Percentiles rank a stretch among this genome's conserved stretches.
Conservation (phyloP, 1,140 invertebrate species). For the Trachymyrmex cornetzi region DNA sequence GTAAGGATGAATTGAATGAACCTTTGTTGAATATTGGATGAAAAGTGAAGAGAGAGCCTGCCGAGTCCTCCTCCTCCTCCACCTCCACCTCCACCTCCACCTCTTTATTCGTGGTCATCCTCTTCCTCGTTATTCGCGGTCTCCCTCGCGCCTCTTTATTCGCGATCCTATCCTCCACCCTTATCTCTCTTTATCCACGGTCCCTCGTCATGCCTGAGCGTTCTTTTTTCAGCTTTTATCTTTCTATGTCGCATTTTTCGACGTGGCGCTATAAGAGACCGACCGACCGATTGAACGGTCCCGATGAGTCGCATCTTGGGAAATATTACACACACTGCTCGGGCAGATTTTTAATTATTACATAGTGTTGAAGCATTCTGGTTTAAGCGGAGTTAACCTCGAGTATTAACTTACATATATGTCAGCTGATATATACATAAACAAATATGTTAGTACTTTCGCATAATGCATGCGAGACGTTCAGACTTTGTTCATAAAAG, state of each 20-base stretch:
- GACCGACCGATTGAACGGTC: background rate
- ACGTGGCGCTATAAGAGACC: constrained; percentile 28
- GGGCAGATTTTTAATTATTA: constrained; percentile 64
- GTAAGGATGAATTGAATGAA: constrained; percentile 83
- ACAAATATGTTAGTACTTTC: background rate
- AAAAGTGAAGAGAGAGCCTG: constrained; percentile 80
- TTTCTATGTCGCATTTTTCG: constrained; percentile 23
- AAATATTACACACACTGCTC: constrained; percentile 58
- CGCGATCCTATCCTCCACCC: constrained; percentile 36
- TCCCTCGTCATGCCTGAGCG: constrained; percentile 43
- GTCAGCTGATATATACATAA: background rate
- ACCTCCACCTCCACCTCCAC: constrained; percentile 29
- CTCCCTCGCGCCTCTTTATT: constrained; percentile 47
- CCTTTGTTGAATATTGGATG: constrained; percentile 84
- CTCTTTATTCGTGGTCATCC: constrained; percentile 57
- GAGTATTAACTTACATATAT: constrained; percentile 13
- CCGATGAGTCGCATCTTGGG: background rate
- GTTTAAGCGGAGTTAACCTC: constrained; percentile 2
- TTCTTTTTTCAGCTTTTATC: constrained; percentile 53
- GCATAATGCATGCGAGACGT: background rate
- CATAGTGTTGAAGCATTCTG: constrained; percentile 7
- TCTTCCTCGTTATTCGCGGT: constrained; percentile 47
- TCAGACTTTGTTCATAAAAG: background rate
- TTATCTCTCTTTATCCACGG: constrained; percentile 56
- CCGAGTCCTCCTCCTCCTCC: constrained; percentile 63